These are phyloP conservation scores for Fulica atra DNA, from an alignment of 2,113 vertebrate species.

Conservation along the genomic window DNA sequence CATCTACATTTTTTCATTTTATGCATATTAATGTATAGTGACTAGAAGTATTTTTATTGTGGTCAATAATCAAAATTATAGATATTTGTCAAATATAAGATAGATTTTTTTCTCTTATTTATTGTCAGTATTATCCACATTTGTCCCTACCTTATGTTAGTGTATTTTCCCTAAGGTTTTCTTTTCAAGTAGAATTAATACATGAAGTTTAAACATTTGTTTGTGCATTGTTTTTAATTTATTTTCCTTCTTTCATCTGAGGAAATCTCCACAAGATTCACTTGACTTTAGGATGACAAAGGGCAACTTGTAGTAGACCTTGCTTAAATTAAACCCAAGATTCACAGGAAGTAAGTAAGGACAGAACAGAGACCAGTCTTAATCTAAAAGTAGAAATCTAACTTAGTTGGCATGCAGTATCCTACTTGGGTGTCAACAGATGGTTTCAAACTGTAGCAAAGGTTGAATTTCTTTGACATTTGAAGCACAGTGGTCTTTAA, in stretches of 20 bases:
- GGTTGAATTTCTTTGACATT: conserved; percentile 59
- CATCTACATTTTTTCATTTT: fast-evolving
- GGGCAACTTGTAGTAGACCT: neutral
- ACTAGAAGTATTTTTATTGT: neutral
- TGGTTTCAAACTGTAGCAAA: conserved; percentile 46
- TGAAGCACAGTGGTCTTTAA: conserved; percentile 57
- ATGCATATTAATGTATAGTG: neutral
- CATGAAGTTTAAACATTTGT: neutral
- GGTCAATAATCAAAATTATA: neutral
- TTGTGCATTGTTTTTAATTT: neutral
- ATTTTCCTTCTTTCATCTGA: neutral
- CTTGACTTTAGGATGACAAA: neutral
- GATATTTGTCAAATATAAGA: fast-evolving
- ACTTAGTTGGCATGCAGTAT: conserved; percentile 35
- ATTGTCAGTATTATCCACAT: neutral
- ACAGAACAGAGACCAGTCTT: neutral
- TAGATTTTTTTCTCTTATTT: neutral
- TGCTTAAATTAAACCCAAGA: neutral
- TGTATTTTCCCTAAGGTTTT: neutral
- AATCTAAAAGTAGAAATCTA: neutral
- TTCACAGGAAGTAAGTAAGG: neutral
- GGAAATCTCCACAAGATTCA: neutral
- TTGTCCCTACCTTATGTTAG: neutral
- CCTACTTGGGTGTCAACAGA: conserved; percentile 41
- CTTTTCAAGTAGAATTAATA: neutral